These are phyloP conservation scores for Vesta saturnalis DNA, from an alignment of 2,888 invertebrate genomes.

Conservation along the genomic window DNA sequence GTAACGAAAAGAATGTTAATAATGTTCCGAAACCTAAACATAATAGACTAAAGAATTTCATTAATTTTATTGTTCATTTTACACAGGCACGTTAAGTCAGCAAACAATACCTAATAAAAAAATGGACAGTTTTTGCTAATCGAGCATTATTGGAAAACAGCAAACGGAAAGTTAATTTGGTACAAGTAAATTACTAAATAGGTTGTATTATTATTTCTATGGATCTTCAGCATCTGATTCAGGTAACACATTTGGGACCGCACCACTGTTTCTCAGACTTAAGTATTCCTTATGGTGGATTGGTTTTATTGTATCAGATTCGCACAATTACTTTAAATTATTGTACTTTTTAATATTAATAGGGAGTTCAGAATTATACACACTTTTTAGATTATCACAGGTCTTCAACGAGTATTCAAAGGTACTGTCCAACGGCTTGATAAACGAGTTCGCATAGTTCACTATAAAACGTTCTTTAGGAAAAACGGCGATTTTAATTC, in stretches of 20 bases:
- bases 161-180: neutral
- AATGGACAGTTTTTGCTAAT: neutral
- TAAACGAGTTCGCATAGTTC: too few species aligned
- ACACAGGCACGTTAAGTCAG: neutral
- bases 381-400: neutral
- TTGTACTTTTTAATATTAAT: conserved; percentile 4
- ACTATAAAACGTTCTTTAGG: neutral
- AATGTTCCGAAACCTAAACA: neutral
- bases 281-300: conserved; percentile 15
- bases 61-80: neutral
- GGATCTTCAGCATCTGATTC: conserved; percentile 21
- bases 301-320: neutral
- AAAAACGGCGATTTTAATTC: neutral
- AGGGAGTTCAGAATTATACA: conserved; percentile 8
- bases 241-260: conserved; percentile 20
- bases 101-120: neutral
- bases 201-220: neutral
- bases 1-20: neutral
- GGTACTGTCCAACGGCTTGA: neutral
- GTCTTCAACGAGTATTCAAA: neutral
- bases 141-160: neutral
- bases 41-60: neutral
- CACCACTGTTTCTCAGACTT: conserved; percentile 9
- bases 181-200: neutral
- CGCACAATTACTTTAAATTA: neutral